phyloP scores from a whole-genome alignment of 2,113 vertebrate genomes.

The Himantopus leucocephalus region DNA sequence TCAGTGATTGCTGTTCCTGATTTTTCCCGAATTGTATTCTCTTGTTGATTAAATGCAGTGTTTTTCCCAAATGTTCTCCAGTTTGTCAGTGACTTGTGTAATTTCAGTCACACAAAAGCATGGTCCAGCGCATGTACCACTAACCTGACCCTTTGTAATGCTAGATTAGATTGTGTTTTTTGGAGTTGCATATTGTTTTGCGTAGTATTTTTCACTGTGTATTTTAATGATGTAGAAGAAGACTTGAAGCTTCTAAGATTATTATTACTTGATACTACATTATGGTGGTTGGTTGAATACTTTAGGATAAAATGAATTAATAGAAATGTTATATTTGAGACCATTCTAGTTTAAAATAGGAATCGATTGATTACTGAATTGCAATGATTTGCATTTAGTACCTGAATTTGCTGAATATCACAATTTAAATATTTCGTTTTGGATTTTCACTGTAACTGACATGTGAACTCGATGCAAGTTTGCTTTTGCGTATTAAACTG shows the following conservation, averaged over 20 bases:
- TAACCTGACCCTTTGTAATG: neutral
- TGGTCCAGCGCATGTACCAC: neutral
- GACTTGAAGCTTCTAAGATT: neutral
- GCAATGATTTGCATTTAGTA: neutral
- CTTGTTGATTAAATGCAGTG: neutral
- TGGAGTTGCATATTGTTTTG: neutral
- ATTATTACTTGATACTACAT: neutral
- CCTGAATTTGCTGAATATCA: neutral
- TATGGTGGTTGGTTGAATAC: neutral
- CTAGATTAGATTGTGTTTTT: neutral
- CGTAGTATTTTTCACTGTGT: neutral
- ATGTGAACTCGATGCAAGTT: rapidly evolving
- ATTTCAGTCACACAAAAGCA: neutral
- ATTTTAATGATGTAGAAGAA: neutral
- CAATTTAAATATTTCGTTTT: neutral
- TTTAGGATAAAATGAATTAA: neutral
- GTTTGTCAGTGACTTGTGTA: neutral
- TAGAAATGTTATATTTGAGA: neutral
- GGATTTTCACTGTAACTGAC: neutral
- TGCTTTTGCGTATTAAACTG: neutral
- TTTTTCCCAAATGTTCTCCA: neutral
- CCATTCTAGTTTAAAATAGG: neutral
- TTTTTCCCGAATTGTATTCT: neutral
- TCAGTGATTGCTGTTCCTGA: neutral
- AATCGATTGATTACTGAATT: neutral